Conservation (phyloP, 2,797 vertebrate genomes). For the Streptopelia turtur region DNA sequence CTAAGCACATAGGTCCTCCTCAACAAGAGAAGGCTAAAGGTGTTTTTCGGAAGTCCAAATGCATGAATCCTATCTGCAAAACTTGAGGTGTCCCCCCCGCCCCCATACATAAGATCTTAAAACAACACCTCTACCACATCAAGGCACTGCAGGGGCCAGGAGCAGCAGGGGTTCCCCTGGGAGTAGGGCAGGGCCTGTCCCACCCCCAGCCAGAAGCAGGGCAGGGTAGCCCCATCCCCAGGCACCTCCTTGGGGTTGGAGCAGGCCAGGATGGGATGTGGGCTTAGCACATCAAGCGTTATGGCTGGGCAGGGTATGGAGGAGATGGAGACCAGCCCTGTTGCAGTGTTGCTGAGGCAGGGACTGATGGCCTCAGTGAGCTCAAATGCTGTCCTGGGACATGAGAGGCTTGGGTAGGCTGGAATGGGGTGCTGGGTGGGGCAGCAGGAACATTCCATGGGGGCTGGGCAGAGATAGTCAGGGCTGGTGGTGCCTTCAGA, state of each 20-base stretch:
- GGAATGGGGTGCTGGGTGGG: background rate
- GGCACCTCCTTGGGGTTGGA: background rate
- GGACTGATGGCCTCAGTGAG: background rate
- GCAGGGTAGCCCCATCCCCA: background rate
- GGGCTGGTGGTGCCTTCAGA: background rate
- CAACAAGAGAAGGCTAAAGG: background rate
- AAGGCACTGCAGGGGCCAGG: background rate
- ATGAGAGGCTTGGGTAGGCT: background rate
- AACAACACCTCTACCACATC: background rate
- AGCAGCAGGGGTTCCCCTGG: fast-evolving
- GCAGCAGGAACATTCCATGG: background rate
- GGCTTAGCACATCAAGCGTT: background rate
- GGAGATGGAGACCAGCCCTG: background rate
- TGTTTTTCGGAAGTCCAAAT: background rate
- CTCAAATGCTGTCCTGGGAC: background rate
- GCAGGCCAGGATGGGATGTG: background rate
- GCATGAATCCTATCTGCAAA: background rate
- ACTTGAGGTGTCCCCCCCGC: too few species aligned
- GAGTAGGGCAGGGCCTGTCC: background rate
- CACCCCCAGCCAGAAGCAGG: background rate
- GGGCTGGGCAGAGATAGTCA: background rate
- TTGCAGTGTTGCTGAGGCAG: background rate
- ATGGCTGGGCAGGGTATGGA: background rate
- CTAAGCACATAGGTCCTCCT: background rate
- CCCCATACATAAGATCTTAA: background rate